Evolutionary conservation across 23 tunicate species (phyloP), one percentile per base, ranked within the genome.

Genomic region (Oikopleura dioica): DNA sequence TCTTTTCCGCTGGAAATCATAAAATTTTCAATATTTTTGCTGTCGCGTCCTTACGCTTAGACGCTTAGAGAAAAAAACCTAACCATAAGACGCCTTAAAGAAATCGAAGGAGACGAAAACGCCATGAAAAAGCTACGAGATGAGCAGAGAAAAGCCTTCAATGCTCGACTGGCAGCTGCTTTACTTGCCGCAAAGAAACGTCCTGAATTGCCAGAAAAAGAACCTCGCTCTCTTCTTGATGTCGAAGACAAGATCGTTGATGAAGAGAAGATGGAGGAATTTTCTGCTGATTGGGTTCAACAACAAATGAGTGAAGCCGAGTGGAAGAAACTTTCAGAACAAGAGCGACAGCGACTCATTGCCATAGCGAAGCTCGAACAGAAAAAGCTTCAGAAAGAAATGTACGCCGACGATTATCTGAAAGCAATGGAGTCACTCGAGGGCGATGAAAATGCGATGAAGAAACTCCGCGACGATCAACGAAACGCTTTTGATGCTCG

Each of bases 241-340:
- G 32, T 63, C 26, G 72, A 63, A 63, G 72, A 63, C 2, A 24
- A 63, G 2, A 28, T 12, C 2, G 26, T 63, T 24, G 26, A 63
- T 12, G 32, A 63, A 63, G 33, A n/a, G n/a, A n/a, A n/a, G n/a
- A n/a, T 63, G 4, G 72, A 63, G 5, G 33, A 16, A 2, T 63
- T 63, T 63, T 63, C 32, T 24, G 72, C 72, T 2, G 72, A 63
- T 2, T 63, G 72, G 72, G 72, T 63, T 2, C 16, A 63, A 28
- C 29, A 28, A 23, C 30, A 63, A 21, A 63, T 63, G 29, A 31
- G 72, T 21, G 33, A 4, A 2, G 72, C 72, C 2, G 72, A 63
- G 26, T 63, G 72, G 72, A 28, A 63, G 33, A 63, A 63, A 28
- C 2, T 63, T 2, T 63, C 72, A 23, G 72, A 63, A 63, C 29